Base-by-base conservation (phyloP, 2,113 vertebrate species). In the Corydoras maculifer region DNA sequence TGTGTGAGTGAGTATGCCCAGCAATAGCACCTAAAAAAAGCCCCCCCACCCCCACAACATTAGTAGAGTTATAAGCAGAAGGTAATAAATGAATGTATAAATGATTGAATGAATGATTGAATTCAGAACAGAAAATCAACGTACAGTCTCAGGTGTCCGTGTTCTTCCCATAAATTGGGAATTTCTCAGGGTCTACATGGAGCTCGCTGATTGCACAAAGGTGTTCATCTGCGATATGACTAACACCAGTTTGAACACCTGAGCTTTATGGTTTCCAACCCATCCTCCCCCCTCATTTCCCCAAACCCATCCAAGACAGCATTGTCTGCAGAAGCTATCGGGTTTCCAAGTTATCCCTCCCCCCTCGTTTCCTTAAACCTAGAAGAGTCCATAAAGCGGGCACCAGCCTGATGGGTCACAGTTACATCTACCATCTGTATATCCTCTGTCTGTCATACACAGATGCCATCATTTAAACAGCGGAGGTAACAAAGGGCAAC, bases 361-460 rank as follows among this genome's bases (percentile, higher is more conserved):
- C 7, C 35, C 35, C 4, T 43, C 4, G 7, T 4, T 8, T 43
- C 7, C 35, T 43, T 43, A 43, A 43, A 43, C 7, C 35, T 43
- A 43, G 35, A 43, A 43, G 25, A 31, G 65, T 50, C 53, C n/a
- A 54, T 73, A 62, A 54, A 72, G 51, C 65, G 69, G 70, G 63
- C 77, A 79, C 54, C 72, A 76, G 75, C 84, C 78, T 84, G 79
- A 82, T 78, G 78, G 84, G 88, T 80, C 87, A 86, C 80, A 86
- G 84, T 83, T 82, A 83, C 86, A 82, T 74, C 82, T 75, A 79
- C 85, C 82, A 87, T 87, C 85, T 89, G 87, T 89, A 86, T 87
- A 81, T 82, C 81, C 80, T 55, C 69, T 66, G 53, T 1, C 67
- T 35, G 69, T 64, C 49, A 60, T 48, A 58, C 84, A 79, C 80